Evolutionary conservation across 2,797 vertebrate genomes (phyloP), one percentile per base, ranked within the genome.

Genomic region (Sebastes steindachneri): DNA sequence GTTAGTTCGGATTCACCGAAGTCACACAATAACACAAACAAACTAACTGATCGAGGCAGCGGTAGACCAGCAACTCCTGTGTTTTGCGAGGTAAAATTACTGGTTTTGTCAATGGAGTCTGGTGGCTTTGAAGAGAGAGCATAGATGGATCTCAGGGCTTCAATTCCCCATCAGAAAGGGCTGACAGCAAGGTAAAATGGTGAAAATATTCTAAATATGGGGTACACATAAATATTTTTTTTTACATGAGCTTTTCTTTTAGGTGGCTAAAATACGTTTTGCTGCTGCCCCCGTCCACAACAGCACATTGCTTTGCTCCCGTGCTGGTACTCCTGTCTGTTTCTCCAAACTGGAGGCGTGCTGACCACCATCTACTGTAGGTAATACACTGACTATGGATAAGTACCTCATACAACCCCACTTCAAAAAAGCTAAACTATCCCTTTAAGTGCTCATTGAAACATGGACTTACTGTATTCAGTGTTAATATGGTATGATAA

Each of bases 401-500:
- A 65, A 26, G 17, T 48, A 66, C 25, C 25, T 48, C 23, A 48
- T 29, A 48, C 17, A n/a, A 67, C 17, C 4, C 25, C 41, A 21
- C 48, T 65, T 25, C 9, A 29, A 67, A 19, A 29, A 8, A 28
- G 25, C 9, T 8, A 5, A 33, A 33, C 66, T 23, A 33, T 55
- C 21, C 28, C 28, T 21, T 68, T 68, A 75, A 75, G 23, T 53
- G 41, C 15, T 68, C 12, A 63, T 51, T 66, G 45, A 57, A 70
- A 60, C 8, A 66, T 72, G 48, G 23, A n/a, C 15, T 58, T 53
- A n/a, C n/a, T 71, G 10, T 68, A 72, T 73, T 48, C 48, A 58
- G 21, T 73, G 45, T 68, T 60, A 76, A 63, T 65, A 77, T 57
- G 23, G 9, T 45, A 63, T 82, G 29, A 73, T 55, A 35, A 76